These are phyloP conservation scores for Raja brachyura DNA, from an alignment of 2,113 vertebrate genomes.

Conservation along the genomic window DNA sequence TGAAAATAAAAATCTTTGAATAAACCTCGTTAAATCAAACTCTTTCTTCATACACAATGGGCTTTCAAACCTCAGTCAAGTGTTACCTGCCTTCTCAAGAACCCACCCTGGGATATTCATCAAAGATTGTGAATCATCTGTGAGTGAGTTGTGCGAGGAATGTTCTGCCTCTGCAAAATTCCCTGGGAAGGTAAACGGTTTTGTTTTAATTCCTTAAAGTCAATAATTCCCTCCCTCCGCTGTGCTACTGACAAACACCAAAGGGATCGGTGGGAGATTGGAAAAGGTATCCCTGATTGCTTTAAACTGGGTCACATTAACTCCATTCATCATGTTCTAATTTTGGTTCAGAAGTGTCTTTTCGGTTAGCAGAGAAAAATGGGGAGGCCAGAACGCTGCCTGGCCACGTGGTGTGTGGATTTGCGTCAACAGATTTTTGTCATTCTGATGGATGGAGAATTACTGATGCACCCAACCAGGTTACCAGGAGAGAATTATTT, in stretches of 20 bases:
- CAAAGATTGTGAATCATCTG: not conserved
- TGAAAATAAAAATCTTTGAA: not conserved
- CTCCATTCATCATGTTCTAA: not conserved
- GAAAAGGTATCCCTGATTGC: not conserved
- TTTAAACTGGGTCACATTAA: not conserved
- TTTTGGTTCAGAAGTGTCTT: not conserved
- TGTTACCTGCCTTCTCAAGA: not conserved
- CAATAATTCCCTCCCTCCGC: not conserved
- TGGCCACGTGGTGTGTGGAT: not conserved
- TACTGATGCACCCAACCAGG: not conserved
- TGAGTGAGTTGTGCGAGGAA: no score
- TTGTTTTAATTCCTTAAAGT: not conserved
- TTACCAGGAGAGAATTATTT: not conserved
- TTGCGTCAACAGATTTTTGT: not conserved
- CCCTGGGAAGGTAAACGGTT: not conserved
- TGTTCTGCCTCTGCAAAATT: not conserved
- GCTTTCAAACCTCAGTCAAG: not conserved
- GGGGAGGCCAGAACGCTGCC: not conserved
- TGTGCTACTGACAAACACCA: not conserved
- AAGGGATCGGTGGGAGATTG: not conserved
- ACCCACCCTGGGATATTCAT: not conserved
- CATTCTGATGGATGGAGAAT: constrained; percentile 19
- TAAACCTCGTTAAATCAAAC: not conserved
- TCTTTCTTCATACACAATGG: not conserved
- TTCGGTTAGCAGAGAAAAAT: not conserved